Conservation (phyloP, 2,113 vertebrate genomes). For the Pogonocichla stellata region DNA sequence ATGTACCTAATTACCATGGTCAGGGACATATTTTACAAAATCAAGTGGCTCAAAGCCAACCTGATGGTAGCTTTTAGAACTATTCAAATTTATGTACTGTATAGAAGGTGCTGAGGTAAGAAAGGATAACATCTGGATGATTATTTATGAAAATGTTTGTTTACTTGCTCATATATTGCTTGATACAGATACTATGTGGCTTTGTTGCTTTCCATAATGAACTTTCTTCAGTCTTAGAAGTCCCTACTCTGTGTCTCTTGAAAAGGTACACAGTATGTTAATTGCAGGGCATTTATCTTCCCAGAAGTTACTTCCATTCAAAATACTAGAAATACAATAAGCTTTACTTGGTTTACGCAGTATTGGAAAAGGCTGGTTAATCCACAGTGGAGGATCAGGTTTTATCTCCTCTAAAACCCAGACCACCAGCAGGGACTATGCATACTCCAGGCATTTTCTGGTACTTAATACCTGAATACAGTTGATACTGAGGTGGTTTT, state of each 20-base stretch:
- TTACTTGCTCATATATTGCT: background rate
- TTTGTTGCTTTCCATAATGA: background rate
- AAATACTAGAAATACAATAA: background rate
- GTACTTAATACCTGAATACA: background rate
- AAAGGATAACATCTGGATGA: background rate
- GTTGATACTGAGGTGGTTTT: background rate
- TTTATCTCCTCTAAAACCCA: constrained; percentile 47
- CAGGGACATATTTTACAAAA: background rate
- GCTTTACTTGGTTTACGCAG: background rate
- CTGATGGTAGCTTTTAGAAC: background rate
- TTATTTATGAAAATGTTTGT: background rate
- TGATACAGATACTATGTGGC: background rate
- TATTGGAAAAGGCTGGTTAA: constrained; percentile 39
- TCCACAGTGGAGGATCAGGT: constrained; percentile 32
- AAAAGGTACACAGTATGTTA: background rate
- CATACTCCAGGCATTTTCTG: background rate
- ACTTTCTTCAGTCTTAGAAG: background rate
- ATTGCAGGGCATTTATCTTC: background rate
- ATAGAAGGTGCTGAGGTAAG: background rate
- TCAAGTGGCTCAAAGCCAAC: background rate
- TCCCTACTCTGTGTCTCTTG: background rate
- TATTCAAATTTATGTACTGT: background rate
- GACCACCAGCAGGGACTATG: background rate
- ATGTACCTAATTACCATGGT: too few species aligned
- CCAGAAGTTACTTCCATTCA: background rate